A percentile compares a stretch with the other conserved stretches of the same genome.
These are phyloP conservation scores for Entomobrya multifasciata DNA, from an alignment of 2,888 invertebrate species.

Conservation along the genomic window DNA sequence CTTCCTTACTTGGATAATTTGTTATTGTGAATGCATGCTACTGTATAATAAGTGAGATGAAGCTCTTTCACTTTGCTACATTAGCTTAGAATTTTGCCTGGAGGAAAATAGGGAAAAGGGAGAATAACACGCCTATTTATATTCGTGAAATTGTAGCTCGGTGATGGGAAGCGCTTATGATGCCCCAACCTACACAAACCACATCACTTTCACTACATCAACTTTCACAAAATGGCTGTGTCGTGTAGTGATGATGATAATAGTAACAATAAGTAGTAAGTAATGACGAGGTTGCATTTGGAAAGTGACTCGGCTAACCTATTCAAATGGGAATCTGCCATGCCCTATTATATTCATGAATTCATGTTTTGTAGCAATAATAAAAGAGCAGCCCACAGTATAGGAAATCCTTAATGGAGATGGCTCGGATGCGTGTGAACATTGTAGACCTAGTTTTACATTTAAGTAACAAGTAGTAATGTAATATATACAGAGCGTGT, in stretches of 20 bases:
- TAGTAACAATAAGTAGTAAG: slow-evolving; percentile 35
- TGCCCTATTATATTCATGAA: slow-evolving; percentile 32
- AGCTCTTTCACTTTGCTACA: slow-evolving; percentile 3
- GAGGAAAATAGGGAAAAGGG: not conserved
- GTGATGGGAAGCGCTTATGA: no score
- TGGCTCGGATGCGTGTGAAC: not conserved
- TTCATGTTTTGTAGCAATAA: not conserved
- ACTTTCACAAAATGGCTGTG: not conserved
- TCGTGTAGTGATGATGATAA: not conserved
- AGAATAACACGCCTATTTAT: no score
- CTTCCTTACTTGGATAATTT: not conserved
- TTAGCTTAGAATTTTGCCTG: not conserved
- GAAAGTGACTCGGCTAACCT: slow-evolving; percentile 24
- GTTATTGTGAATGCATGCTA: not conserved
- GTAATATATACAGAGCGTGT: no score
- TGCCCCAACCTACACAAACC: not conserved
- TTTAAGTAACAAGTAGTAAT: no score
- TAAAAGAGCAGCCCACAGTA: not conserved
- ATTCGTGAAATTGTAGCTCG: no score
- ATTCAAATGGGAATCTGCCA: slow-evolving; percentile 23
- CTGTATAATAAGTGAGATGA: not conserved
- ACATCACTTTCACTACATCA: not conserved
- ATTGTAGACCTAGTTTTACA: no score
- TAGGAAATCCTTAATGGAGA: not conserved
- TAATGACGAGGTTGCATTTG: slow-evolving; percentile 24